Percentiles rank a stretch among this genome's conserved stretches.
phyloP scores from a whole-genome alignment of 2,888 invertebrate species.

The Melinaea marsaeus region DNA sequence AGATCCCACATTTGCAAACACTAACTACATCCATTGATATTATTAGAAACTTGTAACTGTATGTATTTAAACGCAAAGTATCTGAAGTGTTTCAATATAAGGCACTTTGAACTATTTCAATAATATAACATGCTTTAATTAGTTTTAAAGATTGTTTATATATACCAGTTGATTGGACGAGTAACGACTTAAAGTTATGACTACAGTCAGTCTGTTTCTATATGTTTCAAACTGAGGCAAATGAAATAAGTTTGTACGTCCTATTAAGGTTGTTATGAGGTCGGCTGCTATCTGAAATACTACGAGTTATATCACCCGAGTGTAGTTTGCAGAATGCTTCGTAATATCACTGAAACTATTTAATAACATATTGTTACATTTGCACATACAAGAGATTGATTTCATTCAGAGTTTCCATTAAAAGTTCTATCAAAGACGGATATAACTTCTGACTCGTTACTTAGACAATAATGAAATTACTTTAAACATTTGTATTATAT shows the following conservation, averaged over 20 bases:
- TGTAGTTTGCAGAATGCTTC: too few relatives aligned
- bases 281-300: not conserved
- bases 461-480: not conserved
- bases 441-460: not conserved
- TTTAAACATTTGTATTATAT: conserved; percentile 4
- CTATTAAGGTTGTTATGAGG: conserved; percentile 6
- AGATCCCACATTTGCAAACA: too few relatives aligned
- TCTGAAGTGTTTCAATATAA: too few relatives aligned
- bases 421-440: too few relatives aligned
- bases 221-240: too few relatives aligned
- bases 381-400: too few relatives aligned
- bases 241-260: conserved; percentile 8
- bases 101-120: not conserved
- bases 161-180: conserved; percentile 9
- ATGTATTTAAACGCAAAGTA: too few relatives aligned
- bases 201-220: conserved; percentile 13
- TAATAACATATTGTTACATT: too few relatives aligned
- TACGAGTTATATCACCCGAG: not conserved
- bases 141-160: conserved; percentile 7
- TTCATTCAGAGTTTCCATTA: too few relatives aligned
- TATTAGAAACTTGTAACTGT: not conserved
- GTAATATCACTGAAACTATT: not conserved
- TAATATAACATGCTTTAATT: not conserved
- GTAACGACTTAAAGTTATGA: conserved; percentile 9
- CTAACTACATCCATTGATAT: too few relatives aligned